Evolutionary conservation across 1,140 invertebrate genomes (phyloP).

Genomic region (Doryteuthis pealeii): DNA sequence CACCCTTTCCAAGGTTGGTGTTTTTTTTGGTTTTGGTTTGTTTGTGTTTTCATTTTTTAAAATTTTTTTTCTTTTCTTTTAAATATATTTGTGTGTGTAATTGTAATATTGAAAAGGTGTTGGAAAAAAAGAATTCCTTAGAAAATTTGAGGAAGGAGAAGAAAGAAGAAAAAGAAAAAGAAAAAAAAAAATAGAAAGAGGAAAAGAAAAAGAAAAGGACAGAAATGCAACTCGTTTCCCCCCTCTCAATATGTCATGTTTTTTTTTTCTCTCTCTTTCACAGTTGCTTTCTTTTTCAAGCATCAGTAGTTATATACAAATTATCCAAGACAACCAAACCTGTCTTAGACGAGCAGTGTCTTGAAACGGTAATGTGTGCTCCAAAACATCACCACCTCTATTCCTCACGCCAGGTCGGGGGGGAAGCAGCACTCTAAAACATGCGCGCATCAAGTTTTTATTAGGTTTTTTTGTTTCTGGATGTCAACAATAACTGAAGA

Average conservation of each 20-base stretch:
- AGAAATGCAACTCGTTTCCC: background rate
- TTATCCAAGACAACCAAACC: background rate
- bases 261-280: no score
- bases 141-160: no score
- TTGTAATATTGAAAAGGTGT: no score
- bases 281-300: no score
- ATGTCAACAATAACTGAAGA: conserved; percentile 11
- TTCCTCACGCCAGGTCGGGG: background rate
- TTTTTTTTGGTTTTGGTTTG: no score
- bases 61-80: no score
- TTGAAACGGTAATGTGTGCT: background rate
- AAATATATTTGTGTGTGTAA: no score
- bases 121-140: no score
- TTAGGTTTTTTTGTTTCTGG: background rate
- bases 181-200: background rate
- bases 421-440: background rate
- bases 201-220: background rate
- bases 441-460: background rate
- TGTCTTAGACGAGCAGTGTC: background rate
- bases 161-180: no score
- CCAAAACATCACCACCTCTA: conserved; percentile 11
- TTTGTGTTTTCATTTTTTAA: no score
- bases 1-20: no score
- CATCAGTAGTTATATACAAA: background rate
- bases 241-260: no score